These are phyloP conservation scores for Melangyna quadrimaculata DNA, from an alignment of 2,888 invertebrate species.

Conservation along the genomic window DNA sequence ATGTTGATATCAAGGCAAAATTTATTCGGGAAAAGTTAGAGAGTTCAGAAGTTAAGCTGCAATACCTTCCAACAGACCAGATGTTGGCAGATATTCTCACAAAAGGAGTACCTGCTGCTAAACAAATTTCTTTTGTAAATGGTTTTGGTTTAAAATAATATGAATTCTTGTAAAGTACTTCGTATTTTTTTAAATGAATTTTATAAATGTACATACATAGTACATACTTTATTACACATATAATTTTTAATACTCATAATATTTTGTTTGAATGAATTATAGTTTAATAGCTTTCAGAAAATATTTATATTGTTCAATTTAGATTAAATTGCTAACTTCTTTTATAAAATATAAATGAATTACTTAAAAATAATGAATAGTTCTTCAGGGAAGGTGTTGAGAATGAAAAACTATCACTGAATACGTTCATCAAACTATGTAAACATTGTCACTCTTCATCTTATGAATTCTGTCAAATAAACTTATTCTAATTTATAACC, in stretches of 20 bases:
- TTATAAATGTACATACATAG: neutral
- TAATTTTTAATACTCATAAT: neutral
- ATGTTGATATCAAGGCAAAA: slow-evolving; percentile 61
- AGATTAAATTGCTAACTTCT: too few species aligned
- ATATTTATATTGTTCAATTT: neutral
- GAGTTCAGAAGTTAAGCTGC: slow-evolving; percentile 23
- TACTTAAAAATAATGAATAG: too few species aligned
- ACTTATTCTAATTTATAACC: too few species aligned
- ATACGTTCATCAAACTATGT: too few species aligned
- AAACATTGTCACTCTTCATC: too few species aligned
- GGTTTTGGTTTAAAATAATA: neutral
- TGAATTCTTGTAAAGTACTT: neutral
- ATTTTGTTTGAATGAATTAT: neutral
- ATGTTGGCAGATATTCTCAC: slow-evolving; percentile 39
- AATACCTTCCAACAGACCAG: slow-evolving; percentile 28
- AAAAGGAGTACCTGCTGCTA: slow-evolving; percentile 27
- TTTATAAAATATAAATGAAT: too few species aligned
- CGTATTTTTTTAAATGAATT: neutral
- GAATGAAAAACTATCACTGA: too few species aligned
- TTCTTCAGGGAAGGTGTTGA: too few species aligned
- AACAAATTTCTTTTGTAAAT: neutral
- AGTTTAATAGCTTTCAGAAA: neutral
- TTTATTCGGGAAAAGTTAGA: slow-evolving; percentile 46
- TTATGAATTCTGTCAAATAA: too few species aligned
- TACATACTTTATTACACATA: too few species aligned